Evolutionary conservation across 2,113 vertebrate genomes (phyloP).

Genomic region (Mellivora capensis): DNA sequence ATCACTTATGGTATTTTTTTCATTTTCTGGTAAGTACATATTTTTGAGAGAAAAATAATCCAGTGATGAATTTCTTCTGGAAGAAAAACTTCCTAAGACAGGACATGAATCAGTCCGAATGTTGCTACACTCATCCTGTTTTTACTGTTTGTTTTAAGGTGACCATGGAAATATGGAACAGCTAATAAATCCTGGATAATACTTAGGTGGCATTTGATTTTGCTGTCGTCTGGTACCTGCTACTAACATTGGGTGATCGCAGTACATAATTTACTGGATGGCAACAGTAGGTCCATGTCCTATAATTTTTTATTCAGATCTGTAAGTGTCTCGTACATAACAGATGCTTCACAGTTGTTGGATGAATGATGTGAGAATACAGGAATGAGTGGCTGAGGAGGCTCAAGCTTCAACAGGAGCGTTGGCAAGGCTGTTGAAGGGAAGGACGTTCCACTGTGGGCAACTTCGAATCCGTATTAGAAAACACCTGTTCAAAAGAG

Average conservation of each 20-base stretch:
- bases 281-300: background rate
- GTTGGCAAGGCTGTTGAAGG: background rate
- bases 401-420: background rate
- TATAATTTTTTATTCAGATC: background rate
- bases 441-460: background rate
- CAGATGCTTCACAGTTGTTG: background rate
- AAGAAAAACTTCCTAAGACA: background rate
- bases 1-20: background rate
- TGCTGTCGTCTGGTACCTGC: background rate
- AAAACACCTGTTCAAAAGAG: background rate
- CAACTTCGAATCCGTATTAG: background rate
- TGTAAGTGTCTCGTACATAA: background rate
- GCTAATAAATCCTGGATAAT: background rate
- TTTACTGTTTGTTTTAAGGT: slow-evolving; percentile 6
- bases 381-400: background rate
- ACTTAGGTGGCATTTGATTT: background rate
- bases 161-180: background rate
- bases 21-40: background rate
- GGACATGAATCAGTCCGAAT: background rate
- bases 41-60: background rate
- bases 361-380: background rate
- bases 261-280: slow-evolving; percentile 5
- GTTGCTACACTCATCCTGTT: background rate
- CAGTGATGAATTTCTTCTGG: background rate
- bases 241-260: background rate